Conservation (phyloP, 2,888 invertebrate genomes). For the Galerucella calmariensis region DNA sequence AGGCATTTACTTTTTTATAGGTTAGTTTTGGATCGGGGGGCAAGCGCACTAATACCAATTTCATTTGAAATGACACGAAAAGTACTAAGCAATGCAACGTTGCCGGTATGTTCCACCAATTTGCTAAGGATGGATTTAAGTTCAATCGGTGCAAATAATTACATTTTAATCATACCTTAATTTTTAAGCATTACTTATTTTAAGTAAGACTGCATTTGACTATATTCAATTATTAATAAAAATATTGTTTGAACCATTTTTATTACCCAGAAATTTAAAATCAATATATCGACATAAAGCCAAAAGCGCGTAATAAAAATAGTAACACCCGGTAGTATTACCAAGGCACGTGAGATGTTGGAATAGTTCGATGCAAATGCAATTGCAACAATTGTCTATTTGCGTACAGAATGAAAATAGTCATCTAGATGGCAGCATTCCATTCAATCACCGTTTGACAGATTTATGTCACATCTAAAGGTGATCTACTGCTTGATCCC, state of each 20-base stretch:
- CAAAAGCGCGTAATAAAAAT: constrained; percentile 1
- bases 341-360: constrained; percentile 31
- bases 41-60: too few relatives aligned
- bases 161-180: too few relatives aligned
- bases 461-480: constrained; percentile 45
- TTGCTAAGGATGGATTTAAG: too few relatives aligned
- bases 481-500: constrained; percentile 26
- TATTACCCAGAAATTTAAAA: neutral
- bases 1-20: too few relatives aligned
- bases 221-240: neutral
- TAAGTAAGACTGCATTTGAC: too few relatives aligned
- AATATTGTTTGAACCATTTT: neutral
- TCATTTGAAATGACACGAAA: too few relatives aligned
- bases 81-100: too few relatives aligned
- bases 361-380: constrained; percentile 45
- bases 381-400: constrained; percentile 51
- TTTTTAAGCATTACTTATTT: too few relatives aligned
- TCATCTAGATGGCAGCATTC: constrained; percentile 46
- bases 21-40: too few relatives aligned
- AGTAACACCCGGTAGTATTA: constrained; percentile 15
- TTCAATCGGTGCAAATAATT: too few relatives aligned
- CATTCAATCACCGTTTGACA: constrained; percentile 41
- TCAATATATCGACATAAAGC: neutral
- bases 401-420: constrained; percentile 53
- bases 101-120: too few relatives aligned